Percentiles rank a stretch among this genome's conserved stretches.
phyloP scores from a whole-genome alignment of 2,113 vertebrate genomes.

The Sinocyclocheilus anophthalmus region DNA sequence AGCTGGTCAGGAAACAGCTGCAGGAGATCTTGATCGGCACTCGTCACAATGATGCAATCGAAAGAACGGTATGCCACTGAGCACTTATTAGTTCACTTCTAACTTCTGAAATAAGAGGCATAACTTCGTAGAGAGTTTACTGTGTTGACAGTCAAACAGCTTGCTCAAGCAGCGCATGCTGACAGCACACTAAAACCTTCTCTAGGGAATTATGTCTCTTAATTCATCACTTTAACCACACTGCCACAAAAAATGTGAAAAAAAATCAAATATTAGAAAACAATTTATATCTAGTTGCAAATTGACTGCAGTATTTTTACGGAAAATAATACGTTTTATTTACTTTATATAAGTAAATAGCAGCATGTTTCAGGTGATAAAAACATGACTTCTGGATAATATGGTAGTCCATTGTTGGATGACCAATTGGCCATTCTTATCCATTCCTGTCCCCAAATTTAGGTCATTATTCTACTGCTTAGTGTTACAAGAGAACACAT shows the following conservation, averaged over 20 bases:
- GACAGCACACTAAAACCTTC: background rate
- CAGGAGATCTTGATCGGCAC: constrained; percentile 85
- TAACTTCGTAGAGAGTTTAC: background rate
- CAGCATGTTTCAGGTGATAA: background rate
- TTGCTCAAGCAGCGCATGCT: background rate
- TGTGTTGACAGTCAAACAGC: constrained; percentile 1
- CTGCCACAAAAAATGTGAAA: background rate
- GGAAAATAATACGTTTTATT: too few relatives aligned
- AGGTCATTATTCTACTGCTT: constrained; percentile 14
- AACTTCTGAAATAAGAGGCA: background rate
- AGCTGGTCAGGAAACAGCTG: constrained; percentile 86
- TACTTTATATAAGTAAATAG: background rate
- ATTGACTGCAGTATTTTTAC: background rate
- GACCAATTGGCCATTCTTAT: background rate
- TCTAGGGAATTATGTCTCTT: background rate
- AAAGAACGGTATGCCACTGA: constrained; percentile 81
- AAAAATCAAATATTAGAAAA: background rate
- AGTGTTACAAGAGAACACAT: constrained; percentile 9
- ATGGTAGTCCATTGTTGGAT: background rate
- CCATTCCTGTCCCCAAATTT: background rate
- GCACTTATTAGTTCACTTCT: background rate
- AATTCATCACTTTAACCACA: background rate
- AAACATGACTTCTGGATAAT: background rate
- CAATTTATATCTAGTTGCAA: background rate
- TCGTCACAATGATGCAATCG: constrained; percentile 80